Evolutionary conservation across 2,888 invertebrate genomes (phyloP).

Genomic region (Apoda limacodes): DNA sequence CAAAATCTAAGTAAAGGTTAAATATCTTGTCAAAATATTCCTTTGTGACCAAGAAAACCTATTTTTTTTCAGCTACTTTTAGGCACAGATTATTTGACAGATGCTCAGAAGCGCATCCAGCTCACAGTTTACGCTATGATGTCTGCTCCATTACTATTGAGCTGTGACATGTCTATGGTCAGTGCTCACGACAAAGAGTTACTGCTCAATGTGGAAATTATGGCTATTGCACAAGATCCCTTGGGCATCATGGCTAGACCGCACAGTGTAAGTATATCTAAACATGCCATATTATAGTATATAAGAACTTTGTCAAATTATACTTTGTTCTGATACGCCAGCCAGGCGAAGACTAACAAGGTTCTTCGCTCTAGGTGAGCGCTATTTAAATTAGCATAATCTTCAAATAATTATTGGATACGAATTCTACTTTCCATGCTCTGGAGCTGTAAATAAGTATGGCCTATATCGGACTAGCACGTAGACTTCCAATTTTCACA

Average conservation of each 20-base stretch:
- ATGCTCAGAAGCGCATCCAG: conserved; percentile 71
- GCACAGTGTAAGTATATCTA: conserved; percentile 33
- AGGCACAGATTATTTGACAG: conserved; percentile 62
- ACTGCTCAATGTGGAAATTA: conserved; percentile 69
- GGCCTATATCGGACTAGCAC: too few relatives aligned
- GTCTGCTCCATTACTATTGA: conserved; percentile 75
- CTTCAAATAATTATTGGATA: too few relatives aligned
- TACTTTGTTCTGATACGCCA: too few relatives aligned
- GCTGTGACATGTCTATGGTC: conserved; percentile 67
- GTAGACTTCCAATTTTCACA: too few relatives aligned
- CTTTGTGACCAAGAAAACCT: not conserved
- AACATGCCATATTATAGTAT: too few relatives aligned
- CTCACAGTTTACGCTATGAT: conserved; percentile 74
- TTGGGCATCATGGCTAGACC: conserved; percentile 71
- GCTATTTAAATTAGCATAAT: too few relatives aligned
- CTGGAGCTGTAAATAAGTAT: too few relatives aligned
- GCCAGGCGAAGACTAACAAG: too few relatives aligned
- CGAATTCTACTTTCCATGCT: too few relatives aligned
- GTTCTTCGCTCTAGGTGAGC: too few relatives aligned
- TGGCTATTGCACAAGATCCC: conserved; percentile 74
- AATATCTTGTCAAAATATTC: too few relatives aligned
- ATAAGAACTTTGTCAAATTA: too few relatives aligned
- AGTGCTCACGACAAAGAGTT: conserved; percentile 58
- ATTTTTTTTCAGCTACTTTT: conserved; percentile 55
- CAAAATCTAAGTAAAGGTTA: not conserved